Base-by-base conservation (phyloP, 2,888 invertebrate genomes). In the Nebria brevicollis region DNA sequence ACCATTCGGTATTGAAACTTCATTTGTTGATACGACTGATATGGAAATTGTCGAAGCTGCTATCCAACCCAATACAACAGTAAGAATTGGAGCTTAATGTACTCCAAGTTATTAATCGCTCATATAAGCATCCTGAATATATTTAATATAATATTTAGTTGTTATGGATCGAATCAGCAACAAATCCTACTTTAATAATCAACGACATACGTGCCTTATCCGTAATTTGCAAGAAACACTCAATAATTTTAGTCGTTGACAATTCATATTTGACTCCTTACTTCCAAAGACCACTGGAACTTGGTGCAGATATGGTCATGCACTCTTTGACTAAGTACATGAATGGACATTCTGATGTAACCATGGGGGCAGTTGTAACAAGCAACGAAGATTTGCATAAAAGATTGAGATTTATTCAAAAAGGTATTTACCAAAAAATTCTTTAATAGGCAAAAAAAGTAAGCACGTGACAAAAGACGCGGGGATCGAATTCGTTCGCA, bases 251-350 rank as follows among this genome's bases (percentile, higher is more conserved):
- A 25, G 95, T 94, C 0, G 96, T 98, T 0, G 98, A 99, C 89
- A 98, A 98, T 87, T 98, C 98, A 15, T 98, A 99, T 89, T 91
- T 97, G 84, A 95, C 97, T 0, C 92, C 97, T 1, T 97, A 97
- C 87, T 94, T 96, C 84, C 97, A 98, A 94, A 92, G 94, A 82
- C 99, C 99, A 0, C 89, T 99, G 78, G 93, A 94, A 26, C 91
- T 98, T 54, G 99, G 98, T 0, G 98, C 97, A 0, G 98, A 99
- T 88, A 90, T 98, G 78, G 95, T 94, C 1, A 90, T 96, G 85
- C 98, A 99, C 89, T 99, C 99, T 0, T 87, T 98, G 78, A 98
- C 98, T 0, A 99, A 99, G 89, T 99, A 98, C 88, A 96, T 99
- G 94, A 99, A 99, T 89, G 99, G 99, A 0, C 99, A 99, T 89